Evolutionary conservation across 2,113 vertebrate species (phyloP).

Genomic region (Spea bombifrons): DNA sequence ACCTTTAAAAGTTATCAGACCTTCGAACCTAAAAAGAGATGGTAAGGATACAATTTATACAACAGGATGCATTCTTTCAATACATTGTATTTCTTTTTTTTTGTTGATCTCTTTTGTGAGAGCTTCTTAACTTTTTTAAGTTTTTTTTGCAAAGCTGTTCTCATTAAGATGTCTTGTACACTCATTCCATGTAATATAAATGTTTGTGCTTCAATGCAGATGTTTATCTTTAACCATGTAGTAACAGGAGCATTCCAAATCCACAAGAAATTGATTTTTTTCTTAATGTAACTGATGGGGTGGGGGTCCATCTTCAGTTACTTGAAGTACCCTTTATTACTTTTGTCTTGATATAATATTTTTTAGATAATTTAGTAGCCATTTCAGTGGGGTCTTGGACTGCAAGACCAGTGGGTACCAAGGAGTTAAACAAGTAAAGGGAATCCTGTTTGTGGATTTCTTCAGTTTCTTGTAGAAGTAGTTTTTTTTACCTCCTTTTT

Average conservation of each 20-base stretch:
- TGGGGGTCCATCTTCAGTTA: too few relatives aligned
- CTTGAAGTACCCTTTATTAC: background rate
- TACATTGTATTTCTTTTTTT: background rate
- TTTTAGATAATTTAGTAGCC: background rate
- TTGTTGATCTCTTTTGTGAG: background rate
- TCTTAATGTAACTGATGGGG: too few relatives aligned
- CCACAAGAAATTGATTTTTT: too few relatives aligned
- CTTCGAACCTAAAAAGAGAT: conserved; percentile 67
- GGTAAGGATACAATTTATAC: conserved; percentile 59
- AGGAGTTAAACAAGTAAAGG: background rate
- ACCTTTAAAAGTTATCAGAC: conserved; percentile 68
- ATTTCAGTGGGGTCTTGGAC: too few relatives aligned
- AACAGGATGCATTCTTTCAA: background rate
- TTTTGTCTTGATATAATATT: background rate
- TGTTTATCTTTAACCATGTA: conserved; percentile 10
- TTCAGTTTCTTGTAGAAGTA: background rate
- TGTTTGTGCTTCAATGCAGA: background rate
- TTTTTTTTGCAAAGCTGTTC: conserved; percentile 14
- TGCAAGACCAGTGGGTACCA: background rate
- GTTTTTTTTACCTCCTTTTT: background rate
- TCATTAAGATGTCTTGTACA: conserved; percentile 6
- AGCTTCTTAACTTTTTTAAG: background rate
- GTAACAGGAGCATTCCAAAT: background rate
- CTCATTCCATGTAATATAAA: background rate
- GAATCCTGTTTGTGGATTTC: background rate